Conservation (phyloP, 2,797 vertebrate genomes). For the Danio tinwini region DNA sequence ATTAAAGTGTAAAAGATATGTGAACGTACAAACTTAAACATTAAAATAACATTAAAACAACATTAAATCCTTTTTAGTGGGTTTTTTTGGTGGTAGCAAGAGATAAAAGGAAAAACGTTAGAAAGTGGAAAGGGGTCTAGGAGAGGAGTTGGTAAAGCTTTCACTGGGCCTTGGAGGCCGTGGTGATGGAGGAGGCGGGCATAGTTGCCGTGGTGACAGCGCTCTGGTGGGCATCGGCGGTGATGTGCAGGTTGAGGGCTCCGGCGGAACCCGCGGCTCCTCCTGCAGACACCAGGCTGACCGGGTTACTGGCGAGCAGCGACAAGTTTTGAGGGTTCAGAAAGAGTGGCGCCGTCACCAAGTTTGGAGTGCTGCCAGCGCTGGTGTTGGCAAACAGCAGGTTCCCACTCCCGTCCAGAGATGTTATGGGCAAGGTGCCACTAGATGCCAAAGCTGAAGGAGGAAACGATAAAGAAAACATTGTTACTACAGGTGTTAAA, state of each 20-base stretch:
- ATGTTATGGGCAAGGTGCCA: constrained; percentile 95
- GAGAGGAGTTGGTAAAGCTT: constrained; percentile 63
- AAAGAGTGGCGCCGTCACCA: constrained; percentile 95
- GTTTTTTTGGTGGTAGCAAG: constrained; percentile 84
- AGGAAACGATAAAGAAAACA: constrained; percentile 45
- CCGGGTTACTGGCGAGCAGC: constrained; percentile 97
- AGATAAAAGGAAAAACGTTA: constrained; percentile 75
- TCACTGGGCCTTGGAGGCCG: constrained; percentile 99
- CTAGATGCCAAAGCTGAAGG: constrained; percentile 91
- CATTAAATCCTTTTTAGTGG: constrained; percentile 68
- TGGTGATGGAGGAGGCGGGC: constrained; percentile 92
- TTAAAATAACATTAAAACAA: constrained; percentile 46
- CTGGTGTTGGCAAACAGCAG: constrained; percentile 92
- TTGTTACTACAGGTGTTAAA: neutral
- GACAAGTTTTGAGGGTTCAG: constrained; percentile 98
- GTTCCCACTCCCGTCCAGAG: constrained; percentile 92
- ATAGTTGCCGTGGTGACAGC: constrained; percentile 86
- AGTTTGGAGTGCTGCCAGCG: constrained; percentile 84
- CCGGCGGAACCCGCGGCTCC: constrained; percentile 81
- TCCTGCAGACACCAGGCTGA: constrained; percentile 94
- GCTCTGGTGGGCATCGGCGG: constrained; percentile 88
- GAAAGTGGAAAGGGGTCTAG: constrained; percentile 60
- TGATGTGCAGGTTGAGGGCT: constrained; percentile 88
- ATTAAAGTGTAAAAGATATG: constrained; percentile 48
- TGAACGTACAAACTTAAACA: constrained; percentile 48